These are phyloP conservation scores for Coenonympha arcania DNA, from an alignment of 2,888 invertebrate species.

Conservation along the genomic window DNA sequence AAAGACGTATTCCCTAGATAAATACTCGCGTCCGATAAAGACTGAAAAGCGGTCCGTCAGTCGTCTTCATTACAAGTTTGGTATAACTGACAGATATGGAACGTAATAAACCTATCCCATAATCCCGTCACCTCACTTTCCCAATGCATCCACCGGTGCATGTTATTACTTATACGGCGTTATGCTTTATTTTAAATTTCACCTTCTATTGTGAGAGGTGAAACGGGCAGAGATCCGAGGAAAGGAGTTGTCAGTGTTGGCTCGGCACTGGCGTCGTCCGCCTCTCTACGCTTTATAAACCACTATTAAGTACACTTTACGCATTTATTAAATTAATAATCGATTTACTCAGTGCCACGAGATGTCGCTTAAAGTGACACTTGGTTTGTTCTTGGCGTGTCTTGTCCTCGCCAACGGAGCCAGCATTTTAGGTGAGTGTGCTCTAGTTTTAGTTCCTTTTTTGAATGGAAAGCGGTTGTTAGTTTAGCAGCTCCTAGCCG, in stretches of 20 bases:
- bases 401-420: constrained; percentile 49
- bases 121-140: constrained; percentile 45
- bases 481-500: neutral
- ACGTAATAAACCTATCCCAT: neutral
- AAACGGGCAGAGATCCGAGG: constrained; percentile 63
- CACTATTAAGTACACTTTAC: constrained; percentile 30
- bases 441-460: neutral
- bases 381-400: constrained; percentile 48
- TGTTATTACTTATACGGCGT: constrained; percentile 58
- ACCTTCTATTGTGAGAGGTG: constrained; percentile 73
- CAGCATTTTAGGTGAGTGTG: constrained; percentile 65
- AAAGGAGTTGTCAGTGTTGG: constrained; percentile 53
- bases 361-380: constrained; percentile 59
- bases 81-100: neutral
- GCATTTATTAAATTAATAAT: constrained; percentile 8
- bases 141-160: constrained; percentile 64
- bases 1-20: no score
- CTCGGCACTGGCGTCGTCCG: constrained; percentile 56
- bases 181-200: constrained; percentile 73
- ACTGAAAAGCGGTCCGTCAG: no score
- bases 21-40: no score
- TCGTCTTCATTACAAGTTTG: neutral
- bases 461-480: constrained; percentile 5
- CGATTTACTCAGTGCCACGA: constrained; percentile 24
- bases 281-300: constrained; percentile 36